A percentile compares a stretch with the other conserved stretches of the same genome.
phyloP scores from a whole-genome alignment of 64 coral and sea anemone genomes.

The Porites australiensis region DNA sequence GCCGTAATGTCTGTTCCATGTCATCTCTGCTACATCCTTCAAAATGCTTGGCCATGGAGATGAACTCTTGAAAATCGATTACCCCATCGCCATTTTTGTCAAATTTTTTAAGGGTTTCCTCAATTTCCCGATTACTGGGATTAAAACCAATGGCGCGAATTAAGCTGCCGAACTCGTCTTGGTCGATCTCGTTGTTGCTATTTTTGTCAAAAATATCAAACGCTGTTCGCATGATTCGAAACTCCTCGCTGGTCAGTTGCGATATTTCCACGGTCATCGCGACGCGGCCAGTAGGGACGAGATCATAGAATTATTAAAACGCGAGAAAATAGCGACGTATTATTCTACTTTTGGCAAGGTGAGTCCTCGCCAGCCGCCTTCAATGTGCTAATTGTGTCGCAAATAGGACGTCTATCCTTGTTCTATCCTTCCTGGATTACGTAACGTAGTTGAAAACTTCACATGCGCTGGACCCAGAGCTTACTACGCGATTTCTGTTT shows the following conservation, averaged over 20 bases:
- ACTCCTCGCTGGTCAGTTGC: constrained; percentile 54
- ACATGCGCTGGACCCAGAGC: too few species aligned
- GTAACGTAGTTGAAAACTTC: neutral
- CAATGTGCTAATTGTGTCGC: neutral
- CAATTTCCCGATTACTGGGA: constrained; percentile 78
- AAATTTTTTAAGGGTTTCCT: constrained; percentile 68
- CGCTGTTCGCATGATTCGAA: constrained; percentile 75
- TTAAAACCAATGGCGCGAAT: constrained; percentile 86
- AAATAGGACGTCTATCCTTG: neutral
- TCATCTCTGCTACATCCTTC: constrained; percentile 73
- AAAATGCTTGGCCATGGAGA: constrained; percentile 85
- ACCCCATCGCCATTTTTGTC: constrained; percentile 88
- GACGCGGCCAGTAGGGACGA: neutral
- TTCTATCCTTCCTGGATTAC: neutral
- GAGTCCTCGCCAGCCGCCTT: neutral
- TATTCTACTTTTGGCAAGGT: neutral
- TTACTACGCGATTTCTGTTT: too few species aligned
- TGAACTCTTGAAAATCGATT: constrained; percentile 94
- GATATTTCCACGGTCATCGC: constrained; percentile 36
- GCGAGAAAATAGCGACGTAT: neutral
- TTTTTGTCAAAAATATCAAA: constrained; percentile 92
- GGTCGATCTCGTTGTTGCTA: constrained; percentile 78
- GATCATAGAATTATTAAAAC: neutral
- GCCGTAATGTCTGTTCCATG: constrained; percentile 88
- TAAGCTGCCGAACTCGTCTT: constrained; percentile 71